phyloP scores from a whole-genome alignment of 2,113 vertebrate genomes.

The Mormyrus iriodes region DNA sequence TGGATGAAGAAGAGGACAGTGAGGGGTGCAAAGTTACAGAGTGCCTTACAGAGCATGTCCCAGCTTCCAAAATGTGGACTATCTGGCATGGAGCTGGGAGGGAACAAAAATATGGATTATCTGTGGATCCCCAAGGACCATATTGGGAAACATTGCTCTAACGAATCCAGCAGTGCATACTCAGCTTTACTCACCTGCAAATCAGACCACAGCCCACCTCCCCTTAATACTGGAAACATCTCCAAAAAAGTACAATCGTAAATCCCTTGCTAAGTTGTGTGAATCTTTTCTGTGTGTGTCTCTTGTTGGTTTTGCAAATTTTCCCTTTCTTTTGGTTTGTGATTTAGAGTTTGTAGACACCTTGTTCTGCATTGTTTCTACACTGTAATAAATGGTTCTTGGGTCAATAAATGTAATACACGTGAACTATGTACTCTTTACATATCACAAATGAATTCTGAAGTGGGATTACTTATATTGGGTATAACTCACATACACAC shows the following conservation, averaged over 20 bases:
- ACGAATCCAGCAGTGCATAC: neutral
- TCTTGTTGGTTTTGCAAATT: too few species aligned
- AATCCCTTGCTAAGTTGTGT: too few species aligned
- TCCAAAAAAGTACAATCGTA: too few species aligned
- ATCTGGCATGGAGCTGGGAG: neutral
- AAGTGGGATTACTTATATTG: neutral
- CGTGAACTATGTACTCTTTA: neutral
- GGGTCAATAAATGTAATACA: neutral
- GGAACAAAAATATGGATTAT: neutral
- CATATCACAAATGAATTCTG: neutral
- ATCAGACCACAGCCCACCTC: neutral
- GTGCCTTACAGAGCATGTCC: neutral
- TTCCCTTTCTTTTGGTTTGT: neutral
- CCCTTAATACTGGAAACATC: too few species aligned
- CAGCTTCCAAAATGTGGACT: neutral
- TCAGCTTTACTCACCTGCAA: neutral
- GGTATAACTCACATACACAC: neutral
- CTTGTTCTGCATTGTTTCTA: neutral
- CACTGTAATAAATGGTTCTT: neutral
- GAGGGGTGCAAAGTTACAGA: neutral
- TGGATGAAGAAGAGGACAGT: neutral
- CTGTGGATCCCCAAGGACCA: neutral
- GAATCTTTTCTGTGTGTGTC: too few species aligned
- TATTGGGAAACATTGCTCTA: neutral
- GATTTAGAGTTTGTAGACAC: neutral